Evolutionary conservation across 2,113 vertebrate species (phyloP).

Genomic region (Orthonyx spaldingii): DNA sequence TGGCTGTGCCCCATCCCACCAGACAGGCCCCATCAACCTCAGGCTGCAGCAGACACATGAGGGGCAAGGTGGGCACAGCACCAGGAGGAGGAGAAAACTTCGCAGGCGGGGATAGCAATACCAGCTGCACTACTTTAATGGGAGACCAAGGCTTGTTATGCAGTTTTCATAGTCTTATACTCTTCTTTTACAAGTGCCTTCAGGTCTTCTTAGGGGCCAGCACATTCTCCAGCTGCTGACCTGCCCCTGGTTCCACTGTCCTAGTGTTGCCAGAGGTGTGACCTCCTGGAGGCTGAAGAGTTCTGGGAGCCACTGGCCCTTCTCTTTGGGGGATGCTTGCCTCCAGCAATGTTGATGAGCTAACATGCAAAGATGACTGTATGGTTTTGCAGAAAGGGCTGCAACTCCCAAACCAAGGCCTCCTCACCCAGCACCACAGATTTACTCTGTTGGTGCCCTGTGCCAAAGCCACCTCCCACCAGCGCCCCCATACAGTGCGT

Average conservation of each 20-base stretch:
- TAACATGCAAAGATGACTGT: fast-evolving
- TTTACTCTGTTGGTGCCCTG: too few species aligned
- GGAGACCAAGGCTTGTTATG: background rate
- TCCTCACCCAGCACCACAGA: background rate
- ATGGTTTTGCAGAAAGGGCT: background rate
- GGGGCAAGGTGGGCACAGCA: background rate
- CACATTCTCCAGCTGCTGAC: background rate
- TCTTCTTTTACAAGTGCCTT: background rate
- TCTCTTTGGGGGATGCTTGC: background rate
- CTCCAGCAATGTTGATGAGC: background rate
- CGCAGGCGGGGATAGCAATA: background rate
- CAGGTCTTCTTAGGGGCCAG: too few species aligned
- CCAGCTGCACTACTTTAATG: background rate
- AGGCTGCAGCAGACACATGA: background rate
- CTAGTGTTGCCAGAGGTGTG: background rate
- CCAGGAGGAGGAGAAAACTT: background rate
- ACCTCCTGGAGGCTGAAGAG: background rate
- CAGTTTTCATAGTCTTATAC: background rate
- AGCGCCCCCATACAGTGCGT: background rate
- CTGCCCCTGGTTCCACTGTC: too few species aligned
- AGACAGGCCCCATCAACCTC: background rate
- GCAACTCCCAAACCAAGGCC: background rate
- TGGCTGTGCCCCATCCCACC: background rate
- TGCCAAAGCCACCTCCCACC: background rate
- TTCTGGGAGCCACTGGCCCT: background rate